Conservation (phyloP, 2,113 vertebrate species). For the Crotalus viridis region DNA sequence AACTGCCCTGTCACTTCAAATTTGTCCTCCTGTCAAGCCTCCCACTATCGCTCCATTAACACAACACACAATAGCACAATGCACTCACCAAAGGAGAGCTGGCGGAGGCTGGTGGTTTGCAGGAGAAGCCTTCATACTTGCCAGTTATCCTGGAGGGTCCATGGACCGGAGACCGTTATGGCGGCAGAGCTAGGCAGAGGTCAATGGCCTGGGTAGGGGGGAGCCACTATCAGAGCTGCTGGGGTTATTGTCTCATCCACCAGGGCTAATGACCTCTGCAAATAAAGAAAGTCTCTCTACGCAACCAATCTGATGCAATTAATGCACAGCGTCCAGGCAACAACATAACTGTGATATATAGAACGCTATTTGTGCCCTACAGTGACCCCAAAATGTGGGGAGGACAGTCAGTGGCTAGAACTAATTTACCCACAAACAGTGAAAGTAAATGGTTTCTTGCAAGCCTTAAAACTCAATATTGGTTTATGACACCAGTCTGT, state of each 20-base stretch:
- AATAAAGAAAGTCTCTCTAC: slow-evolving; percentile 27
- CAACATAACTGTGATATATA: background rate
- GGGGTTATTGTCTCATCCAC: background rate
- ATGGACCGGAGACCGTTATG: background rate
- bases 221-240: background rate
- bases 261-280: slow-evolving; percentile 23
- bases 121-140: background rate
- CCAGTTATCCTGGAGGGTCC: background rate
- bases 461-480: too few species aligned
- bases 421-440: background rate
- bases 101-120: background rate
- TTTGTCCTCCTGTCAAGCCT: background rate
- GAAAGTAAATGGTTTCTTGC: background rate
- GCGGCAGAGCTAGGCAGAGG: background rate
- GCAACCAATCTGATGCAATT: slow-evolving; percentile 6
- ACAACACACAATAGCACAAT: background rate
- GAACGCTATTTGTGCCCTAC: background rate
- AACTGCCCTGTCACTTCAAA: background rate
- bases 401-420: background rate
- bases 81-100: background rate
- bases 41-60: too few species aligned
- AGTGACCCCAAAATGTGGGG: background rate
- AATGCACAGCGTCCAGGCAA: background rate
- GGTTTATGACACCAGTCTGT: background rate
- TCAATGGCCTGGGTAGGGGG: background rate